Evolutionary conservation across 1,140 invertebrate species (phyloP), one percentile per base, ranked within the genome.

Genomic region (Schlechtendalia chinensis): DNA sequence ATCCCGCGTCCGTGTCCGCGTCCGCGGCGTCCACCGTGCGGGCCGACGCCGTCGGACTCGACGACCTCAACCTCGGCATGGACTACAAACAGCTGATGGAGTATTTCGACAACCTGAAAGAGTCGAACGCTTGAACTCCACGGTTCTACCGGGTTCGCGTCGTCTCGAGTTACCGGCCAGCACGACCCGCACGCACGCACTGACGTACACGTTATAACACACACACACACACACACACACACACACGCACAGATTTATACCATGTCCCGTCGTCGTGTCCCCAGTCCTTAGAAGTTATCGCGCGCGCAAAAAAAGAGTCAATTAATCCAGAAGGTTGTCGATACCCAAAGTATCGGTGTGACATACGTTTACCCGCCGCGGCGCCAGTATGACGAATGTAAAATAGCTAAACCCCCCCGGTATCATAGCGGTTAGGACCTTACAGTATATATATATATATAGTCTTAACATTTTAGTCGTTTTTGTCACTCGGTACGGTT

Each of bases 81-180:
- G 94, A 97, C 86, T 97, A 98, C 86, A 94, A 97, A 85, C 94
- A 97, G 88, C 94, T 98, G 85, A 95, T 97, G 93, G 93, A 96
- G 84, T 97, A 98, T 87, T 97, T 98, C 89, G 94, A 97, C 87
- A 97, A 96, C 89, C 89, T 98, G 84, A 98, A 98, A 89, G 96
- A 92, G 87, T 90, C 90, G 4, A 91, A 88, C 83, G 89, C 89
- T 82, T 85, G 82, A 39, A 83, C 10, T 16, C 5, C 2, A 5
- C 56, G 19, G n/a, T 8, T 1, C 5, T 12, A 54, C 17, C 32
- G 11, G 19, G 27, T 29, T 24, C 14, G 14, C 19, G 39, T 59
- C 75, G 12, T 79, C 17, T 12, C 54, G 11, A 16, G 32, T 59
- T 27, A 45, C 17, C 58, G 63, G n/a, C 47, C 14, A 59, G 3